Conservation (phyloP, 2,888 invertebrate species). For the Sarcophaga variegata region DNA sequence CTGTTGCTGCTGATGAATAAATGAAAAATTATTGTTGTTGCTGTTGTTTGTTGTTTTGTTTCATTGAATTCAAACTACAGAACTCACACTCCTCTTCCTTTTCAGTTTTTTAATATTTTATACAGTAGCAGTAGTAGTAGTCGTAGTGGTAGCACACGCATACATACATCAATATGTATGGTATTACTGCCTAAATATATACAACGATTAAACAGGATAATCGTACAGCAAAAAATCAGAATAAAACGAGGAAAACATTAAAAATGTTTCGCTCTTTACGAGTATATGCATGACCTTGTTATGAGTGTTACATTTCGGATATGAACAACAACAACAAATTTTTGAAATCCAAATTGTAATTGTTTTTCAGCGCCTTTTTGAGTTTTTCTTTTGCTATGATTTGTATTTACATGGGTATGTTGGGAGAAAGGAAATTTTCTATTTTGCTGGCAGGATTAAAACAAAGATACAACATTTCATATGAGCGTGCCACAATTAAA, state of each 20-base stretch:
- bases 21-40: slow-evolving; percentile 56
- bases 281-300: slow-evolving; percentile 52
- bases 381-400: background rate
- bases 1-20: slow-evolving; percentile 51
- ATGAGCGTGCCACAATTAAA: background rate
- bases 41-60: background rate
- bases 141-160: background rate
- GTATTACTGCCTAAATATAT: slow-evolving; percentile 36
- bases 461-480: background rate
- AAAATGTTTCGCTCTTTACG: slow-evolving; percentile 26
- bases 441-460: slow-evolving; percentile 32
- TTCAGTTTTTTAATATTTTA: too few relatives aligned
- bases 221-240: slow-evolving; percentile 21
- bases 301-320: slow-evolving; percentile 35
- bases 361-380: slow-evolving; percentile 28
- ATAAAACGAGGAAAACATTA: background rate
- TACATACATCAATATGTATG: background rate
- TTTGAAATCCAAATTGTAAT: slow-evolving; percentile 46
- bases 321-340: slow-evolving; percentile 16
- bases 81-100: background rate
- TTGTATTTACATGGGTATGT: background rate
- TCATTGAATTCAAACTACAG: background rate
- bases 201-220: slow-evolving; percentile 55
- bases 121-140: background rate
- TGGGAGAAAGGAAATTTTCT: background rate